Evolutionary conservation across 1,140 invertebrate species (phyloP), one percentile per base, ranked within the genome.

Genomic region (Drosophila yakuba): DNA sequence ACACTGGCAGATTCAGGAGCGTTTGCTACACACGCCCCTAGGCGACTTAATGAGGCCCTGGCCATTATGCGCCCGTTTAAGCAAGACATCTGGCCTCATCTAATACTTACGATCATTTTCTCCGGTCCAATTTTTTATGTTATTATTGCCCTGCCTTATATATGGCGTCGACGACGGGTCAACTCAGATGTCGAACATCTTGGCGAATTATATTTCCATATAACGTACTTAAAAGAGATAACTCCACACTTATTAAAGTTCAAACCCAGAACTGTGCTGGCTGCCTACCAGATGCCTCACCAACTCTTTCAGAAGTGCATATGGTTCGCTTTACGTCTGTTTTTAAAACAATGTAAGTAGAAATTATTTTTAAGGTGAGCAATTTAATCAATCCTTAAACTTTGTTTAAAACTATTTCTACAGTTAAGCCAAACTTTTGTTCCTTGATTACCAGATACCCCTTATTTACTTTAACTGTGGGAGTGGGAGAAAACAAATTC

Each of bases 1-100:
- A 96, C 95, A 1, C 89, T 96, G 10, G 95, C 95, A 1, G 95
- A 96, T 77, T 95, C 95, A 47, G 95, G 95, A 11, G 95, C 95
- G 0, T 96, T 96, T 82, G 92, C 95, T 1, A 96, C 95, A 1
- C 95, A 96, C 73, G 95, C 95, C 0, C 95, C 95, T 0, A 94
- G 94, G 11, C 94, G 93, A 48, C 91, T 96, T 2, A 96, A 95
- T 74, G 95, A 96, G 85, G 95, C 95, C 3, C 80, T 96, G 11
- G 95, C 95, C 5, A 93, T 96, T 8, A 93, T 96, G 64, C 92
- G 95, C 63, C 95, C 95, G 4, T 96, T 96, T 80, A 94, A 94
- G 63, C 94, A 94, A 93, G 93, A 95, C 91, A 95, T 95, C 45
- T 94, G 94, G 94, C 94, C 94, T 6, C 93, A 93, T 57, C 90